Percentiles rank a stretch among this genome's conserved stretches.
Conservation (phyloP, 2,888 invertebrate species). For the Amiota minor region DNA sequence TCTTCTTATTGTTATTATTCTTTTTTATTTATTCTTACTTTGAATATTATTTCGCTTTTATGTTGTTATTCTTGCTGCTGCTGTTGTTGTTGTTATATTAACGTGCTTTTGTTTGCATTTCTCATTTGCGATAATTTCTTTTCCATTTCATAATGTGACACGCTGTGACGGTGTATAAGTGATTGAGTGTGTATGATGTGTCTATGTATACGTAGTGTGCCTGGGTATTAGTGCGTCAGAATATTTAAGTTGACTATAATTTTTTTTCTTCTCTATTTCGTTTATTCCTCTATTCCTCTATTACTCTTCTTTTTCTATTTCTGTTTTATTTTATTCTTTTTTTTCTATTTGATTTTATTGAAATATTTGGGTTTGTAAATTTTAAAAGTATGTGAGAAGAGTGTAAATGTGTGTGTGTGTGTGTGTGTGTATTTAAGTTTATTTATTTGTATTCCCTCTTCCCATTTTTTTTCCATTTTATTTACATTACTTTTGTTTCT, state of each 20-base stretch:
- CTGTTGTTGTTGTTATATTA: conserved; percentile 6
- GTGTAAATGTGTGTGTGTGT: conserved; percentile 33
- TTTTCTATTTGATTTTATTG: conserved; percentile 42
- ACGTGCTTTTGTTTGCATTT: too few relatives aligned
- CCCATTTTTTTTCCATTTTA: conserved; percentile 7
- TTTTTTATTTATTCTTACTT: conserved; percentile 28
- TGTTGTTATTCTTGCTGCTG: conserved; percentile 1
- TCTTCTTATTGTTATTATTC: conserved; percentile 34
- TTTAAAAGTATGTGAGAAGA: too few relatives aligned
- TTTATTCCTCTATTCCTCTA: conserved; percentile 5
- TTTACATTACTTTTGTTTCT: conserved; percentile 5
- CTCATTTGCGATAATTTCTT: not conserved
- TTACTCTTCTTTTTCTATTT: too few relatives aligned
- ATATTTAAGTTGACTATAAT: conserved; percentile 40
- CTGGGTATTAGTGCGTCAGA: conserved; percentile 37
- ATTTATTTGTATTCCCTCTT: not conserved
- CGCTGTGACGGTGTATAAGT: conserved; percentile 2
- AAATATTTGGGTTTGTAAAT: conserved; percentile 44
- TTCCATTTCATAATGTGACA: conserved; percentile 1
- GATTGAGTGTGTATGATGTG: not conserved
- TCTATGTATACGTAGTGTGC: not conserved
- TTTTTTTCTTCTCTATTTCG: conserved; percentile 19
- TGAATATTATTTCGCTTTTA: conserved; percentile 22
- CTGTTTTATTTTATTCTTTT: too few relatives aligned
- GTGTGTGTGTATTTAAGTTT: conserved; percentile 25